Base-by-base conservation (phyloP, 1,140 invertebrate genomes). In the Alviniconcha marisindica region DNA sequence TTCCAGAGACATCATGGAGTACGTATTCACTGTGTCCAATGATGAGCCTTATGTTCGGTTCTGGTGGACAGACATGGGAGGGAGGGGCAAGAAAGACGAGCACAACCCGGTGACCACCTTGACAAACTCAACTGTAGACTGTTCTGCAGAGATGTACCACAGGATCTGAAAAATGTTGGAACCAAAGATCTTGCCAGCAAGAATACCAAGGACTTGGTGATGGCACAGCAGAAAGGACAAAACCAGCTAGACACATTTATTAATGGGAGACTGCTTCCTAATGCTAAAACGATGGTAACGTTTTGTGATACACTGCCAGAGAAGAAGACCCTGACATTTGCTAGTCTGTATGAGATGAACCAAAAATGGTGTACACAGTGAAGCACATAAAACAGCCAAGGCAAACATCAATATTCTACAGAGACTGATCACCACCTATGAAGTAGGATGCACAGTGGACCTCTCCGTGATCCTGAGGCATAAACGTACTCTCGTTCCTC, bases 171-270 rank as follows among this genome's bases (percentile, higher is more conserved):
- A 54, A 79, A 56, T 48, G 28, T 79, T 33, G 51, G 28, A 38
- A 54, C 42, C 44, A 79, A 79, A 56, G 77, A 79, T 60, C 44
- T 79, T 0, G 48, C 33, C n/a, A 33, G 28, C 44, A 36, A 54
- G 42, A 31, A 10, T 10, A 54, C 24, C 28, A 28, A 79, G 36
- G 44, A 79, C n/a, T 79, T 1, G 28, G 18, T 79, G 28, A 28
- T 44, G n/a, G n/a, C 44, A 31, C 44, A 48, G 36, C 33, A 79
- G 51, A n/a, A 79, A n/a, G 44, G 44, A 54, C 44, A 56, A 51
- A 1, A 79, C 15, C n/a, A 79, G 54, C n/a, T 31, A 12, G 31
- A 44, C 36, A 38, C 36, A 33, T 38, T 74, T 74, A 33, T 40
- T 74, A 21, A 7, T 36, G 36, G 24, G 36, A 40, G 42, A 31